Percentiles rank a stretch among this genome's conserved stretches.
These are phyloP conservation scores for Bergia sp. DNA, from an alignment of 92 coral and sea anemone genomes.

Conservation along the genomic window DNA sequence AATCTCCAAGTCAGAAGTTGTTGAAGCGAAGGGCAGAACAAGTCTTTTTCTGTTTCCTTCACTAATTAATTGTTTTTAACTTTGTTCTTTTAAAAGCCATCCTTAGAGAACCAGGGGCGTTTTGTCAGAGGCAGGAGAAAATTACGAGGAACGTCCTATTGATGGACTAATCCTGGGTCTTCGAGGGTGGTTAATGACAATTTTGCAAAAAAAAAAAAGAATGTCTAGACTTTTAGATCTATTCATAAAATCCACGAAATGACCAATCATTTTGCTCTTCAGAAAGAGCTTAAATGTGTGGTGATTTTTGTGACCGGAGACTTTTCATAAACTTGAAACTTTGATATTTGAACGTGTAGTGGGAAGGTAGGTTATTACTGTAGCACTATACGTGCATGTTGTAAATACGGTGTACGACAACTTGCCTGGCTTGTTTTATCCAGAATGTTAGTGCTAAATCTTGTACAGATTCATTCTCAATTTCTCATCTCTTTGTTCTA, in stretches of 20 bases:
- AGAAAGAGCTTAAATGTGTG: too few relatives aligned
- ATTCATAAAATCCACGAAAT: not conserved
- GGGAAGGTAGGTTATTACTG: too few relatives aligned
- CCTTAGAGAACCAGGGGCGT: not conserved
- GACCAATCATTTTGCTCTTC: not conserved
- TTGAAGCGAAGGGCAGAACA: not conserved
- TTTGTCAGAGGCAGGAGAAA: too few relatives aligned
- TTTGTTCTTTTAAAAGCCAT: not conserved
- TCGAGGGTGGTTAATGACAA: too few relatives aligned
- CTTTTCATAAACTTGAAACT: too few relatives aligned
- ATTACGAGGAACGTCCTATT: too few relatives aligned
- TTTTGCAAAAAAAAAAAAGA: too few relatives aligned
- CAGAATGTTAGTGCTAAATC: not conserved
- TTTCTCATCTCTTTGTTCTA: not conserved
- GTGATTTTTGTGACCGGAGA: not conserved
- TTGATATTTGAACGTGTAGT: too few relatives aligned
- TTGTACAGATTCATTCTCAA: not conserved
- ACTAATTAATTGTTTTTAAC: not conserved
- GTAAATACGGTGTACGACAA: not conserved
- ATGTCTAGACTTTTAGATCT: too few relatives aligned
- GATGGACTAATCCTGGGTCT: too few relatives aligned
- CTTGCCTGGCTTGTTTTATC: not conserved
- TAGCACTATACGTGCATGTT: not conserved
- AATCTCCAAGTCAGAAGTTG: not conserved
- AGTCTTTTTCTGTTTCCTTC: not conserved